Percentiles rank a stretch among this genome's conserved stretches.
phyloP scores from a whole-genome alignment of 2,113 vertebrate genomes.

The Phylloscopus whistleri region DNA sequence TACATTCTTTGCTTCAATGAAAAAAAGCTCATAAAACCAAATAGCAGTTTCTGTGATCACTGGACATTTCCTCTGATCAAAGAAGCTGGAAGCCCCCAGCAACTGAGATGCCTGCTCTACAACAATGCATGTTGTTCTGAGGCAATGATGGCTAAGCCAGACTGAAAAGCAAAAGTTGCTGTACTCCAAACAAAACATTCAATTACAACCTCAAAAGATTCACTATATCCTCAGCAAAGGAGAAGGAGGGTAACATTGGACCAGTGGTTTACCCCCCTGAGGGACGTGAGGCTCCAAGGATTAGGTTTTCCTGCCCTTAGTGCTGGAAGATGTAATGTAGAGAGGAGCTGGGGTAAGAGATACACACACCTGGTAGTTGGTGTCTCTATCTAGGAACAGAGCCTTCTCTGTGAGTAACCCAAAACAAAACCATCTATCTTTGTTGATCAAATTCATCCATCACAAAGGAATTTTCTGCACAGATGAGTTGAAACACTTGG shows the following conservation, averaged over 20 bases:
- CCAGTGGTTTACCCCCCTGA: background rate
- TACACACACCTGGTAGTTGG: too few relatives aligned
- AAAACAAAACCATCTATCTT: background rate
- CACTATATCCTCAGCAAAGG: background rate
- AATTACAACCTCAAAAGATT: background rate
- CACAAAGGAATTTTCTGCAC: background rate
- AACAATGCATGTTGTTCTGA: background rate
- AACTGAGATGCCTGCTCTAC: background rate
- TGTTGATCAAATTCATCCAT: background rate
- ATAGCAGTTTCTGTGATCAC: background rate
- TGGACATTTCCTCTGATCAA: background rate
- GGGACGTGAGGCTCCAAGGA: fast-evolving
- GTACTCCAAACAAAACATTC: background rate
- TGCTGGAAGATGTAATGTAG: background rate
- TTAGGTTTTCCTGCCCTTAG: background rate
- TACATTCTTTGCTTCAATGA: background rate
- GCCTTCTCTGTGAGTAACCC: background rate
- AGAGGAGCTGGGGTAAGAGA: background rate
- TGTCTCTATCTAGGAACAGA: background rate
- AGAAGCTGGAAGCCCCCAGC: background rate
- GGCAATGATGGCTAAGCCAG: background rate
- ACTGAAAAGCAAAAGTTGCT: background rate
- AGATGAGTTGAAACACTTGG: background rate
- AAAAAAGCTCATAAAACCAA: background rate
- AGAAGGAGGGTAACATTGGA: background rate